These are phyloP conservation scores for Ageneiosus marmoratus DNA, from an alignment of 2,113 vertebrate genomes.

Conservation along the genomic window DNA sequence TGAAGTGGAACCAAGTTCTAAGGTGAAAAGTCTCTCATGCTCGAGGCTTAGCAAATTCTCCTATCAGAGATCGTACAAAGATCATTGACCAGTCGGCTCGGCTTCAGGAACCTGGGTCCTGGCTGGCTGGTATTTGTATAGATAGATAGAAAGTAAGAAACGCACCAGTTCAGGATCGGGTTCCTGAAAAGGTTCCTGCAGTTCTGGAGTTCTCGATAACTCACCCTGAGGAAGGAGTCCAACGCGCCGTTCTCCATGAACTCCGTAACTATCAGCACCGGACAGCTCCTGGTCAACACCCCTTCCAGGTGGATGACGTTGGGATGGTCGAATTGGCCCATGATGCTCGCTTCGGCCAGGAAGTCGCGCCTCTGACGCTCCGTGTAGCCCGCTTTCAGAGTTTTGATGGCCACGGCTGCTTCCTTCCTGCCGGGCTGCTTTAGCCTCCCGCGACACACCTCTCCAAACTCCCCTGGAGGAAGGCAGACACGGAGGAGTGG, in stretches of 20 bases:
- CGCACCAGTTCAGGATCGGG: too few species aligned
- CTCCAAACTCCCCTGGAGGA: constrained; percentile 90
- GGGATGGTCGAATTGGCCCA: constrained; percentile 98
- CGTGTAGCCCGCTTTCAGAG: constrained; percentile 94
- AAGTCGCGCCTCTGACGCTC: constrained; percentile 95
- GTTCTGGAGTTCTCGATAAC: constrained; percentile 44
- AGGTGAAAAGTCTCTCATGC: constrained; percentile 14
- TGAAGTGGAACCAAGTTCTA: constrained; percentile 18
- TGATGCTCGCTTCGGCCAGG: constrained; percentile 94
- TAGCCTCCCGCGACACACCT: constrained; percentile 93
- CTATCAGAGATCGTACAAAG: constrained; percentile 16
- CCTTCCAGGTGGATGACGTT: constrained; percentile 98
- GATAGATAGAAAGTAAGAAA: too few species aligned
- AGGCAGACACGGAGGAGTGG: constrained; percentile 15
- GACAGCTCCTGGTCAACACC: constrained; percentile 95
- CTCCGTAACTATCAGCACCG: constrained; percentile 96
- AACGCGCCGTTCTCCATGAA: constrained; percentile 99
- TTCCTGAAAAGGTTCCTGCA: background rate
- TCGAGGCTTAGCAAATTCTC: constrained; percentile 20
- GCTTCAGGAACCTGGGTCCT: background rate
- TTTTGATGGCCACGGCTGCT: constrained; percentile 96
- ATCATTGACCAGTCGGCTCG: background rate
- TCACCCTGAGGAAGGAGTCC: constrained; percentile 96
- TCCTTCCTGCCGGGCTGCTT: constrained; percentile 90
- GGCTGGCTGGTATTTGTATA: too few species aligned